Percentiles rank a stretch among this genome's conserved stretches.
phyloP scores from a whole-genome alignment of 2,113 vertebrate species.

The Willisornis vidua region DNA sequence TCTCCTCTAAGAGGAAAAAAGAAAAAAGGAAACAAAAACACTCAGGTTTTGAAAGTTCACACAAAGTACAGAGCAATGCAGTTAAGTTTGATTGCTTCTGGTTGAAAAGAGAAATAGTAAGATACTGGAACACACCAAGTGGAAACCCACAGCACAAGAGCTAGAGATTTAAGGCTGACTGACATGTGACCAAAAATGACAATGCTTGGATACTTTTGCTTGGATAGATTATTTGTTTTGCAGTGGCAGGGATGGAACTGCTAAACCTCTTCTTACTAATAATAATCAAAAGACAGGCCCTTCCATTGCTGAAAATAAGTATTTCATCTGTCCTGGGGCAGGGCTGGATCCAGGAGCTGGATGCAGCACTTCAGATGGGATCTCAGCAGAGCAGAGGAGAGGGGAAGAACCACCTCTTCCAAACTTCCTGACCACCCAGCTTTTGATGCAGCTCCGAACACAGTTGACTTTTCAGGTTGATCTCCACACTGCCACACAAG shows the following conservation, averaged over 20 bases:
- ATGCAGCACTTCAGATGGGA: too few relatives aligned
- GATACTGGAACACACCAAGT: not conserved
- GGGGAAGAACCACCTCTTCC: too few relatives aligned
- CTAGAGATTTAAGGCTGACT: not conserved
- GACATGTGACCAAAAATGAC: not conserved
- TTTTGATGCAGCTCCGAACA: too few relatives aligned
- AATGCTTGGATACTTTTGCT: not conserved
- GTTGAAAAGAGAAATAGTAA: not conserved
- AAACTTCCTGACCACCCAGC: too few relatives aligned
- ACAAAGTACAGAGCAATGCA: not conserved
- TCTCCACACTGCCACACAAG: too few relatives aligned
- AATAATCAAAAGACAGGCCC: too few relatives aligned
- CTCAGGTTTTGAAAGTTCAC: not conserved
- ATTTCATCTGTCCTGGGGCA: not conserved
- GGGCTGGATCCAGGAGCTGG: too few relatives aligned
- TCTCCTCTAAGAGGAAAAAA: slow-evolving; percentile 54
- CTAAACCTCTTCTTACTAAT: not conserved
- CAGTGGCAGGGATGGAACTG: not conserved
- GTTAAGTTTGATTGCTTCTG: not conserved
- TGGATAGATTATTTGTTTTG: not conserved
- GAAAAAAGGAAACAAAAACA: not conserved
- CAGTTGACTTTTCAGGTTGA: too few relatives aligned
- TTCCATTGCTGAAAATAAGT: not conserved
- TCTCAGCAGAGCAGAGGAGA: too few relatives aligned
- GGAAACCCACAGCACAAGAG: not conserved